phyloP scores from a whole-genome alignment of 2,888 invertebrate species.

The Ctena decussata region DNA sequence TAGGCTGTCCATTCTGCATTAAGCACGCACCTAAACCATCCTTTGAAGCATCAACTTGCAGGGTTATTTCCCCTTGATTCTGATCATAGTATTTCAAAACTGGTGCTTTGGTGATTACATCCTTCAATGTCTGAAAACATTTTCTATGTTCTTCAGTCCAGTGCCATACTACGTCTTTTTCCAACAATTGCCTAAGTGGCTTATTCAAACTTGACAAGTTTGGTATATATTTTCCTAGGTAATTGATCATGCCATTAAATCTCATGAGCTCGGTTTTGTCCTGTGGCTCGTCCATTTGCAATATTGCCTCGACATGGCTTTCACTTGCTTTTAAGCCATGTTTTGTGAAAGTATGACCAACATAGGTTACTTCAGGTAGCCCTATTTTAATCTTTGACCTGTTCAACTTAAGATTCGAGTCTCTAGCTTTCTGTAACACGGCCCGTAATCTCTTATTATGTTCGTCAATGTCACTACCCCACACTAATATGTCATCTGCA shows the following conservation, averaged over 20 bases:
- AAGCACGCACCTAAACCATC: slow-evolving; percentile 53
- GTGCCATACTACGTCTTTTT: slow-evolving; percentile 40
- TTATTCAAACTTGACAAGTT: slow-evolving; percentile 43
- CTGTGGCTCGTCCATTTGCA: not conserved
- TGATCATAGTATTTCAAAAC: slow-evolving; percentile 21
- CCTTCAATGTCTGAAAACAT: slow-evolving; percentile 50
- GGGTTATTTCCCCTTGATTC: not conserved
- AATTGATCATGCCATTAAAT: slow-evolving; percentile 52
- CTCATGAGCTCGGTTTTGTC: slow-evolving; percentile 13
- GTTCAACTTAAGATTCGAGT: slow-evolving; percentile 49
- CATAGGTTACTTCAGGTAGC: slow-evolving; percentile 39
- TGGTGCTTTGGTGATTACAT: slow-evolving; percentile 11
- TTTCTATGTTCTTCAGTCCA: slow-evolving; percentile 50
- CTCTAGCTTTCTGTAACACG: slow-evolving; percentile 34
- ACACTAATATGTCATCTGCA: slow-evolving; percentile 60
- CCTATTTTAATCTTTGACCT: slow-evolving; percentile 48
- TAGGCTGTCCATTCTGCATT: slow-evolving; percentile 51
- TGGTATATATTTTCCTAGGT: slow-evolving; percentile 37
- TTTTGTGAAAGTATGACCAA: slow-evolving; percentile 42
- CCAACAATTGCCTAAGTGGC: slow-evolving; percentile 39
- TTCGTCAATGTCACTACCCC: slow-evolving; percentile 39
- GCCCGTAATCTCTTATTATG: slow-evolving; percentile 56
- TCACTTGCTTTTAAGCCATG: slow-evolving; percentile 40
- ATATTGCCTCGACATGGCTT: not conserved
- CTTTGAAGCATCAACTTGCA: slow-evolving; percentile 56